Percentiles rank a stretch among this genome's conserved stretches.
Conservation (phyloP, 2,888 invertebrate species). For the Oscheius sp. region DNA sequence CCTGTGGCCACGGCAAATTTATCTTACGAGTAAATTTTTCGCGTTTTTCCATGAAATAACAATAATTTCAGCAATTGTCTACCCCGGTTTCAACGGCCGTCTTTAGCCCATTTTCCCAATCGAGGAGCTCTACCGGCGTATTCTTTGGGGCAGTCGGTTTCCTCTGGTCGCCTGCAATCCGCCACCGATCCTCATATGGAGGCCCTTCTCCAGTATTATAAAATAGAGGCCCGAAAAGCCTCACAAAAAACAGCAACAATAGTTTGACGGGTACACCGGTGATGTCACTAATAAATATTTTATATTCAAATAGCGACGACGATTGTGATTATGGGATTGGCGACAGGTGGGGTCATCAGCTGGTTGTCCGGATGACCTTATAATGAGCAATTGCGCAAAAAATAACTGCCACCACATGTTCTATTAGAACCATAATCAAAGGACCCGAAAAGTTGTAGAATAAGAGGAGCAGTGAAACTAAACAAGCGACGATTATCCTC, state of each 20-base stretch:
- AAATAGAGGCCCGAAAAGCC: slow-evolving; percentile 39
- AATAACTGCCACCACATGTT: slow-evolving; percentile 29
- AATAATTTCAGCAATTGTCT: slow-evolving; percentile 30
- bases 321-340: slow-evolving; percentile 20
- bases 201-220: slow-evolving; percentile 60
- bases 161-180: slow-evolving; percentile 43
- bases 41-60: not conserved
- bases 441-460: not conserved
- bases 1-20: slow-evolving; percentile 43
- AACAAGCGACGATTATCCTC: not conserved
- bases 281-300: not conserved
- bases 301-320: slow-evolving; percentile 27
- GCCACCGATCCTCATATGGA: slow-evolving; percentile 63
- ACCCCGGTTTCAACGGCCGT: slow-evolving; percentile 50
- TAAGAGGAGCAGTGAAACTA: not conserved
- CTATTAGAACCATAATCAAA: not conserved
- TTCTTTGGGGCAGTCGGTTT: slow-evolving; percentile 29
- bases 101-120: slow-evolving; percentile 45
- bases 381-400: slow-evolving; percentile 33
- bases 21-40: slow-evolving; percentile 38
- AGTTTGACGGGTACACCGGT: slow-evolving; percentile 46
- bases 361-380: slow-evolving; percentile 22
- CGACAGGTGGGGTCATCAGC: slow-evolving; percentile 27
- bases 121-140: slow-evolving; percentile 50
- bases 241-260: slow-evolving; percentile 62